Evolutionary conservation across 1,140 invertebrate genomes (phyloP).

Genomic region (Heliconius hermathena): DNA sequence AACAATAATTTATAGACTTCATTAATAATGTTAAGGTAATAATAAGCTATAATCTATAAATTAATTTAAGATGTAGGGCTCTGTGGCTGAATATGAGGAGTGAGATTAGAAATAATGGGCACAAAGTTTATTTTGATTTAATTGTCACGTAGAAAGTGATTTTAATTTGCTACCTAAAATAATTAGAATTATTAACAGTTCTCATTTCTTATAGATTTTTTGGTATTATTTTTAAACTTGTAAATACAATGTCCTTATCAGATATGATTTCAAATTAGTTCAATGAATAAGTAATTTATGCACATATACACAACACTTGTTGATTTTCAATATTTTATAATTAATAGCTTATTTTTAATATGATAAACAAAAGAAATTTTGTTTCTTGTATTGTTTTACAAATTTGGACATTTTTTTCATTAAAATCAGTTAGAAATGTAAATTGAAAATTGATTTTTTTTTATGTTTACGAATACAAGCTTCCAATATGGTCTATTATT

Average conservation of each 20-base stretch:
- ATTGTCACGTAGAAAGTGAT: neutral
- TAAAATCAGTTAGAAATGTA: neutral
- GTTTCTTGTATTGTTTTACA: neutral
- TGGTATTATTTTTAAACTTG: neutral
- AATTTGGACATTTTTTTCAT: neutral
- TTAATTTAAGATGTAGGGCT: slow-evolving; percentile 14
- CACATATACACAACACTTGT: neutral
- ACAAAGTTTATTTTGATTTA: slow-evolving; percentile 24
- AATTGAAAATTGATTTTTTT: neutral
- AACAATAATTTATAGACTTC: slow-evolving; percentile 56
- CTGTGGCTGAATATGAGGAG: slow-evolving; percentile 23
- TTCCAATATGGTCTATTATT: neutral
- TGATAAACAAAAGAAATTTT: too few relatives aligned
- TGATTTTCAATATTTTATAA: too few relatives aligned
- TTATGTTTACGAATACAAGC: neutral
- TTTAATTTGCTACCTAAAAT: neutral
- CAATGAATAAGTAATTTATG: neutral
- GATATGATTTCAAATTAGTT: neutral
- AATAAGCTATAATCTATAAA: slow-evolving; percentile 22
- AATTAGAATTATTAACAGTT: neutral
- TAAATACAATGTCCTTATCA: neutral
- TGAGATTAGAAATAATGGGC: slow-evolving; percentile 37
- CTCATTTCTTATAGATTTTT: neutral
- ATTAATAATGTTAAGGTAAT: slow-evolving; percentile 39
- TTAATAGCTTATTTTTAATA: too few relatives aligned